Conservation (phyloP, 2,113 vertebrate genomes). For the Dunckerocampus dactyliophorus region DNA sequence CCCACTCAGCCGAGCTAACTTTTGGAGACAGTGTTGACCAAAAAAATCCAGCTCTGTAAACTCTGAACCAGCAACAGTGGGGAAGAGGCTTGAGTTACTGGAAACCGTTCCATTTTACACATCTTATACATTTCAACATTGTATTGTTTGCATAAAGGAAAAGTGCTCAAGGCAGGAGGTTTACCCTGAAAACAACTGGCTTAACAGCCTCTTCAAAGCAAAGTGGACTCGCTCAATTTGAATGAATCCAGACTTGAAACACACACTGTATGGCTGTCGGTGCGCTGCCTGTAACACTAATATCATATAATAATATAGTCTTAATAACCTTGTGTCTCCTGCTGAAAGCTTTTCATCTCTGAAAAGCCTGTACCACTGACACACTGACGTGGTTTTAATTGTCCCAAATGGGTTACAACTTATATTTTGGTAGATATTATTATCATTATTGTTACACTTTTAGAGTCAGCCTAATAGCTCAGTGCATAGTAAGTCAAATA, state of each 20-base stretch:
- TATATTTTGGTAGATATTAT: not conserved
- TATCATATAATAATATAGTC: slow-evolving; percentile 37
- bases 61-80: too few species aligned
- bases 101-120: not conserved
- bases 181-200: slow-evolving; percentile 1
- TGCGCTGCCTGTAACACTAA: slow-evolving; percentile 38
- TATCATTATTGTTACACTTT: too few species aligned
- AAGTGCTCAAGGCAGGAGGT: too few species aligned
- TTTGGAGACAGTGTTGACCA: too few species aligned
- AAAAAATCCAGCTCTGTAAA: too few species aligned
- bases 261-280: slow-evolving; percentile 11
- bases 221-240: slow-evolving; percentile 17
- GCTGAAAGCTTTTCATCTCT: slow-evolving; percentile 10
- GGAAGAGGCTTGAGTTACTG: too few species aligned
- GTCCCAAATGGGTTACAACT: slow-evolving; percentile 1
- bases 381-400: not conserved
- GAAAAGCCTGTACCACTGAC: slow-evolving; percentile 1
- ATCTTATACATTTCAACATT: not conserved
- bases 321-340: slow-evolving; percentile 23
- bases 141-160: not conserved
- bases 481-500: too few species aligned
- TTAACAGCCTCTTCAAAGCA: slow-evolving; percentile 25
- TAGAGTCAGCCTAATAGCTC: too few species aligned
- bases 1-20: too few species aligned
- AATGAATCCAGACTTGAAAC: slow-evolving; percentile 24